phyloP scores from a whole-genome alignment of 2,888 invertebrate genomes.

The Noctua janthe region DNA sequence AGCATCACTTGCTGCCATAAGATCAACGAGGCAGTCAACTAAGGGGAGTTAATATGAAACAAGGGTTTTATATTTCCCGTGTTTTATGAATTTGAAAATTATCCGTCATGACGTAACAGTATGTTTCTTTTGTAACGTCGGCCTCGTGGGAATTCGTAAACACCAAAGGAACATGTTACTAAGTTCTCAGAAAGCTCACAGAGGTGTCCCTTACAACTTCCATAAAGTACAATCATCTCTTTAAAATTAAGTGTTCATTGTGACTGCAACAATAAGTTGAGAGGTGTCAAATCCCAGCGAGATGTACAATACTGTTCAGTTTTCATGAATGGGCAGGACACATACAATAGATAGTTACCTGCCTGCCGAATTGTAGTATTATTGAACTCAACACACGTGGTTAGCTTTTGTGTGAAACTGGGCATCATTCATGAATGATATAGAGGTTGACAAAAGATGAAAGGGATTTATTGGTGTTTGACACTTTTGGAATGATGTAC shows the following conservation, averaged over 20 bases:
- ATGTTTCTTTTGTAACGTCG: not conserved
- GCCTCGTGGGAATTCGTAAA: slow-evolving; percentile 1
- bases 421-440: slow-evolving; percentile 13
- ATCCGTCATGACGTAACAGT: not conserved
- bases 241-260: slow-evolving; percentile 45
- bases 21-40: not conserved
- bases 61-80: not conserved
- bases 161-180: not conserved
- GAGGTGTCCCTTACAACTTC: slow-evolving; percentile 19
- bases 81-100: not conserved
- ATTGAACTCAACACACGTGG: slow-evolving; percentile 31
- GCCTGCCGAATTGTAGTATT: slow-evolving; percentile 39
- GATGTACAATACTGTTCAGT: slow-evolving; percentile 8
- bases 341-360: slow-evolving; percentile 46
- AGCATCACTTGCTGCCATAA: not conserved
- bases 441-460: not conserved
- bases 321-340: slow-evolving; percentile 34
- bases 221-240: slow-evolving; percentile 7
- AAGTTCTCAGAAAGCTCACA: slow-evolving; percentile 14
- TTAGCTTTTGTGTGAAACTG: slow-evolving; percentile 5
- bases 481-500: not conserved
- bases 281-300: slow-evolving; percentile 35
- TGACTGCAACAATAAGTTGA: slow-evolving; percentile 37
- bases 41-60: not conserved
- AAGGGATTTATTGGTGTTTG: not conserved